phyloP scores from a whole-genome alignment of 2,113 vertebrate genomes.

The Oostethus manadensis region DNA sequence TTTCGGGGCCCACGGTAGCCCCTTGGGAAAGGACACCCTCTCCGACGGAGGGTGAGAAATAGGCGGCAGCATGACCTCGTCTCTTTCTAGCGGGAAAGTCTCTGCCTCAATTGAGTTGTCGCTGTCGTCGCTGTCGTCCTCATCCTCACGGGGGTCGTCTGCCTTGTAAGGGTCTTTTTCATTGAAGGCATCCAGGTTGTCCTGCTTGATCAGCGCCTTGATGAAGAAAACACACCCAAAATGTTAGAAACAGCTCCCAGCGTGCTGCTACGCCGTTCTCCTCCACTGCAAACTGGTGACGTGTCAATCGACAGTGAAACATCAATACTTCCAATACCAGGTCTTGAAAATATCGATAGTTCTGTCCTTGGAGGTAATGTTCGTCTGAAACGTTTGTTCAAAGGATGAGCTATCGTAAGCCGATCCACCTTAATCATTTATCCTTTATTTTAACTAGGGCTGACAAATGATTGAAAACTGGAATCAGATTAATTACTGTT shows the following conservation, averaged over 20 bases:
- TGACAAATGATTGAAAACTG: too few species aligned
- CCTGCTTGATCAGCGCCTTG: conserved; percentile 93
- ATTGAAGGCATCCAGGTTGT: conserved; percentile 97
- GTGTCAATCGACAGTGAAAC: too few species aligned
- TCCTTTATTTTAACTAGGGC: too few species aligned
- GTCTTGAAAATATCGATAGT: too few species aligned
- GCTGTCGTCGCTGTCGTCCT: conserved; percentile 91
- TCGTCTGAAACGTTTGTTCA: too few species aligned
- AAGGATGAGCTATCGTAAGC: too few species aligned
- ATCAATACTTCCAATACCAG: too few species aligned
- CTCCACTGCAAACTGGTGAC: too few species aligned
- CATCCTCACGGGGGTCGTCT: conserved; percentile 88
- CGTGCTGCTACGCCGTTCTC: too few species aligned
- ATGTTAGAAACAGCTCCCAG: background rate
- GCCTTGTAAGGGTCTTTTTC: conserved; percentile 95
- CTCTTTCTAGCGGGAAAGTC: conserved; percentile 87
- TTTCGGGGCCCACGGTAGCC: conserved; percentile 96
- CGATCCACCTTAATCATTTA: too few species aligned
- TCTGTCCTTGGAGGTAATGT: too few species aligned
- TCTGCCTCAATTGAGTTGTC: conserved; percentile 90
- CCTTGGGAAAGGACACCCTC: conserved; percentile 89
- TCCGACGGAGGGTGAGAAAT: conserved; percentile 85
- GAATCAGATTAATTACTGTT: too few species aligned
- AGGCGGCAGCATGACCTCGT: conserved; percentile 92
- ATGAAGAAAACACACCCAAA: background rate